These are phyloP conservation scores for Elanoides forficatus DNA, from an alignment of 2,113 vertebrate genomes.

Conservation along the genomic window DNA sequence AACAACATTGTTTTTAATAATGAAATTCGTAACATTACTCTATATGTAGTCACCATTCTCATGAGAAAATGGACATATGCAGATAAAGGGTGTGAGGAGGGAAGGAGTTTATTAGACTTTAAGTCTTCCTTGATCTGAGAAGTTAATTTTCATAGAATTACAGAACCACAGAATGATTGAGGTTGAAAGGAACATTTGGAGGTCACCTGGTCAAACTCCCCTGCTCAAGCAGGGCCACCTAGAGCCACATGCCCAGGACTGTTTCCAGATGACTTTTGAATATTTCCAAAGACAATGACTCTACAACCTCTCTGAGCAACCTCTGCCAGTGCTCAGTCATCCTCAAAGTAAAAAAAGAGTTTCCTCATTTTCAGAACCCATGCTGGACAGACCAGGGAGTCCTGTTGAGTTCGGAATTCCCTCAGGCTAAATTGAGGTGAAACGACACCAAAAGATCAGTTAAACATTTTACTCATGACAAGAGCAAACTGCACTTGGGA, in stretches of 20 bases:
- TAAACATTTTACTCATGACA: too few relatives aligned
- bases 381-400: too few relatives aligned
- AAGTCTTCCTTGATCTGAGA: neutral
- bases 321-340: neutral
- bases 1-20: neutral
- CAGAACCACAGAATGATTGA: neutral
- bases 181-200: neutral
- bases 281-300: neutral
- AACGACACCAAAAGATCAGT: too few relatives aligned
- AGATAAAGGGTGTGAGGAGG: neutral
- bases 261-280: neutral
- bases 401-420: too few relatives aligned
- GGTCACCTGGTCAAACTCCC: neutral
- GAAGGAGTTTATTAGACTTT: neutral
- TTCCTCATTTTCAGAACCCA: neutral
- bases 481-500: too few relatives aligned
- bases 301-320: neutral
- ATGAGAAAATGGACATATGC: neutral
- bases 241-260: neutral
- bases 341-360: neutral
- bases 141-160: neutral
- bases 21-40: neutral
- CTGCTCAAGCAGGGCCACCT: neutral
- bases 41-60: neutral
- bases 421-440: too few relatives aligned